Evolutionary conservation across 2,888 invertebrate species (phyloP).

Genomic region (Neoascia interrupta): DNA sequence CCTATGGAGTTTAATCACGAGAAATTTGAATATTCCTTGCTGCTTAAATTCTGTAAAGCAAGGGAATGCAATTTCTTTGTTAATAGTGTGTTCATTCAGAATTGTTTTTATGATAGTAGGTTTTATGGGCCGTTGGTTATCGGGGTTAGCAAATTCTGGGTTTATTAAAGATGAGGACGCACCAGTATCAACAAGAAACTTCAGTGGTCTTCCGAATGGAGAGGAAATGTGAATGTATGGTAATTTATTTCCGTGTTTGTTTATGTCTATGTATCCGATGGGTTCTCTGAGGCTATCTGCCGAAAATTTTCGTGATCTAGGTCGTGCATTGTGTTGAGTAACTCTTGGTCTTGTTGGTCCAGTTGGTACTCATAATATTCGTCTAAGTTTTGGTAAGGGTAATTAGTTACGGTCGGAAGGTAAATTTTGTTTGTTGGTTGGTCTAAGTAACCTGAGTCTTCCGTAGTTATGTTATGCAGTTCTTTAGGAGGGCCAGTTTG

Average conservation of each 20-base stretch:
- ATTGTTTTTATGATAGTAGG: conserved; percentile 17
- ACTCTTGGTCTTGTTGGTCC: background rate
- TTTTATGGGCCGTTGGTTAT: background rate
- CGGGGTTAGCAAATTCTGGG: conserved; percentile 4
- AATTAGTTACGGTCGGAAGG: too few species aligned
- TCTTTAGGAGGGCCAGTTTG: too few species aligned
- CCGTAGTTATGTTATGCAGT: too few species aligned
- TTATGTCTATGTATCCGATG: conserved; percentile 31
- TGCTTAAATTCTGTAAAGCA: conserved; percentile 21
- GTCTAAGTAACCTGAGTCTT: too few species aligned
- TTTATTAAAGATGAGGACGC: conserved; percentile 32
- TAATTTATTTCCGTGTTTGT: conserved; percentile 27
- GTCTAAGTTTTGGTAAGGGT: too few species aligned
- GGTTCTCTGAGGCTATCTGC: conserved; percentile 6
- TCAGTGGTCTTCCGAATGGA: conserved; percentile 46
- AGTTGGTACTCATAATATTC: background rate
- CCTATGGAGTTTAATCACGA: conserved; percentile 13
- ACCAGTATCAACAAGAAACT: conserved; percentile 34
- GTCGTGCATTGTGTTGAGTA: background rate
- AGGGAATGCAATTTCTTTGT: conserved; percentile 14
- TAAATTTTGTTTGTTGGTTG: too few species aligned
- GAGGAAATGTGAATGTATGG: conserved; percentile 50
- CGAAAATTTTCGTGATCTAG: conserved; percentile 19
- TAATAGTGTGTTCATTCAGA: conserved; percentile 9
- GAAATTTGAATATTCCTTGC: conserved; percentile 2